These are phyloP conservation scores for Callorhinus ursinus DNA, from an alignment of 2,113 vertebrate species.

Conservation along the genomic window DNA sequence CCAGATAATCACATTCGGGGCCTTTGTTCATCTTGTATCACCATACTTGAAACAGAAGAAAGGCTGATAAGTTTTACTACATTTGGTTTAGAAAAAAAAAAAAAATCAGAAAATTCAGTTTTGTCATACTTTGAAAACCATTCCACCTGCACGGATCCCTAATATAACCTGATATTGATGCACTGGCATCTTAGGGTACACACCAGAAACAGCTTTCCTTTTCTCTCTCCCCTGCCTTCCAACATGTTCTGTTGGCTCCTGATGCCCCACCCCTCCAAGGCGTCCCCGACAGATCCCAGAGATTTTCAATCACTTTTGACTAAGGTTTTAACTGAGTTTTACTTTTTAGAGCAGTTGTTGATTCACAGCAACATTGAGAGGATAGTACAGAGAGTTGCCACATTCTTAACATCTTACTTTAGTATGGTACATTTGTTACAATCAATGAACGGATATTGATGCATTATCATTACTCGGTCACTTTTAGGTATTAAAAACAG, in stretches of 20 bases:
- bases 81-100: not conserved
- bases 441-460: not conserved
- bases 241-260: not conserved
- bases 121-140: conserved; percentile 8
- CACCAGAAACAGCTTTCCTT: not conserved
- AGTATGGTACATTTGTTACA: not conserved
- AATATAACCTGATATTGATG: not conserved
- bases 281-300: not conserved
- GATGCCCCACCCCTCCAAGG: not conserved
- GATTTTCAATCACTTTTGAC: not conserved
- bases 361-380: not conserved
- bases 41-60: not conserved
- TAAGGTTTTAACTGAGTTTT: not conserved
- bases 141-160: not conserved
- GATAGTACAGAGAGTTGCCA: not conserved
- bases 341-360: not conserved
- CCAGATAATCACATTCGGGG: not conserved
- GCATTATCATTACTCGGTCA: not conserved
- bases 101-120: not conserved
- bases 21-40: not conserved
- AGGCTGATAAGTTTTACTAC: not conserved
- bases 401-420: not conserved
- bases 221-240: not conserved
- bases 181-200: not conserved
- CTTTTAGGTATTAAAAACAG: not conserved